Base-by-base conservation (phyloP, 2,113 vertebrate species). In the Salvator merianae region DNA sequence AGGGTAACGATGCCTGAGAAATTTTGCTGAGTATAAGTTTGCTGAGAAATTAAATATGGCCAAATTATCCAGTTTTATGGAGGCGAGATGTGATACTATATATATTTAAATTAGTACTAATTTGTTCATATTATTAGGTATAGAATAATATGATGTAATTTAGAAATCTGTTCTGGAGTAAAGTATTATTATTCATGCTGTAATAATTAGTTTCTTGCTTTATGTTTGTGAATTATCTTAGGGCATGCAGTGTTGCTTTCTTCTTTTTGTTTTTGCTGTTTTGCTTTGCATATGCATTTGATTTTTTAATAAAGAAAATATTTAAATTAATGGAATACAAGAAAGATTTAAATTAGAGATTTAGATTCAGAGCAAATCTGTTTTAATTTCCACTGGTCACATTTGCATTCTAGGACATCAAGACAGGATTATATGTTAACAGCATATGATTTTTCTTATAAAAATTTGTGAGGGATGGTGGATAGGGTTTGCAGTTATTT, bases 41-140 rank as follows among this genome's bases (percentile, higher is more conserved):
- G 38, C 38, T 63, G 30, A 79, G 53, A 72, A 40, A 84, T 63
- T 79, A 71, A 36, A 32, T 63, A 63, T 32, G 30, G 74, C 7
- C 74, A 84, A 34, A 68, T 78, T 78, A 78, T 78, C 34, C 50
- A 40, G 28, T 72, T 72, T 50, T 32, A 16, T 62, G n/a, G 40
- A 32, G 36, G 40, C 70, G 55, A 43, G 16, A 76, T 65, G 55
- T 62, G 10, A 43, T 32, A 47, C 30, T 47, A 20, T 73, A 75
- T 63, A 75, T 16, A 74, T 83, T 82, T 83, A 74, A 32, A 16
- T n/a, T 73, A 55, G 55, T 47, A 26, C 28, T 74, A 75, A 83
- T 74, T 65, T 20, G 53, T 38, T 74, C 20, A 30, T 28, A n/a
- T 74, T 65, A 82, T 59, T 71, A 59, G 55, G 47, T 28, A 82